phyloP scores from a whole-genome alignment of 2,113 vertebrate genomes.

The Brachypodius melanocephalos region DNA sequence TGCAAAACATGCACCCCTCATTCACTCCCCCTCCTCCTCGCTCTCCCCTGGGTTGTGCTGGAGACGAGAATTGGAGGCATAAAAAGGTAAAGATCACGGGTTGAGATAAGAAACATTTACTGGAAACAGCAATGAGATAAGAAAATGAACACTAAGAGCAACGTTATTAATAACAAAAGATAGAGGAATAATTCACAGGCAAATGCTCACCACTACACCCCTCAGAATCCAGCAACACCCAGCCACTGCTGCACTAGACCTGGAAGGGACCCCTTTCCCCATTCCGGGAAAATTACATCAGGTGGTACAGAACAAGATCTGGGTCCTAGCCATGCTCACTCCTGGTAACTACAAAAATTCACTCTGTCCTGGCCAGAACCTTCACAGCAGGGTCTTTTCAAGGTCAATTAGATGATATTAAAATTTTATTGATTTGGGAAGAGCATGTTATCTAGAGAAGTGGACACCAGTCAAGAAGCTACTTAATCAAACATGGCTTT shows the following conservation, averaged over 20 bases:
- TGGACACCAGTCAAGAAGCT: neutral
- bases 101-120: neutral
- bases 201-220: neutral
- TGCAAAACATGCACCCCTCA: rapidly evolving
- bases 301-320: neutral
- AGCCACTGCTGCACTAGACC: neutral
- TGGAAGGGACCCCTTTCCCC: neutral
- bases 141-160: neutral
- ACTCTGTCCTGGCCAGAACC: neutral
- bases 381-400: neutral
- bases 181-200: neutral
- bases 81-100: neutral
- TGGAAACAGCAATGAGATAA: neutral
- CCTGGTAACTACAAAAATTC: neutral
- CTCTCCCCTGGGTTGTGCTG: neutral
- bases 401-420: neutral
- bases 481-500: neutral
- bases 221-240: neutral
- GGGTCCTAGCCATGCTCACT: too few relatives aligned
- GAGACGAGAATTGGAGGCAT: neutral
- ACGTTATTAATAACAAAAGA: neutral
- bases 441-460: neutral
- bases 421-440: neutral
- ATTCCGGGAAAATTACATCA: neutral
- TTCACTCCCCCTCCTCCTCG: neutral